A percentile compares a stretch with the other conserved stretches of the same genome.
phyloP scores from a whole-genome alignment of 2,888 invertebrate species.

The Cheilosia soror region DNA sequence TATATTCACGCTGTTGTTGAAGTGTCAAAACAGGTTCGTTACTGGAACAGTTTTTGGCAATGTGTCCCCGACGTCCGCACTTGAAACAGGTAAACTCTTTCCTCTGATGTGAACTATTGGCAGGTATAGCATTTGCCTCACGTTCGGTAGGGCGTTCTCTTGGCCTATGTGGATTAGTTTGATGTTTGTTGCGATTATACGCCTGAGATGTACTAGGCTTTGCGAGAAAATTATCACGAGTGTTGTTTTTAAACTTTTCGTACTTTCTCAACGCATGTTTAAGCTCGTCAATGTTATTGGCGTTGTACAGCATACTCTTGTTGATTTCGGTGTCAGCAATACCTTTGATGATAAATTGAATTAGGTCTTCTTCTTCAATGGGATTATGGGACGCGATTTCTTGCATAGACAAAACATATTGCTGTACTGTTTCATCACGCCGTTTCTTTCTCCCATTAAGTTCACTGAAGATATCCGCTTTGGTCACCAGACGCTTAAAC shows the following conservation, averaged over 20 bases:
- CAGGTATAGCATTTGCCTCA: slow-evolving; percentile 18
- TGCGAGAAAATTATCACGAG: slow-evolving; percentile 6
- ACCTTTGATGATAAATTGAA: slow-evolving; percentile 44
- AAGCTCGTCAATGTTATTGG: slow-evolving; percentile 32
- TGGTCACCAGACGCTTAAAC: slow-evolving; percentile 36
- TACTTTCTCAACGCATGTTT: slow-evolving; percentile 20
- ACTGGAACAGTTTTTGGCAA: slow-evolving; percentile 29
- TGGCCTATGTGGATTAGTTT: slow-evolving; percentile 1
- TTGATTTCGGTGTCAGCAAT: slow-evolving; percentile 44
- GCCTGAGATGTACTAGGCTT: slow-evolving; percentile 38
- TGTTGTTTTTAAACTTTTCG: slow-evolving; percentile 39
- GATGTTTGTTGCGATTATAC: slow-evolving; percentile 13
- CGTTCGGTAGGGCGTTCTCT: slow-evolving; percentile 22
- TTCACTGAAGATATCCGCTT: slow-evolving; percentile 45
- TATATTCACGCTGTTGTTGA: background rate
- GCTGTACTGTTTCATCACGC: slow-evolving; percentile 45
- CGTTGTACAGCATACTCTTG: slow-evolving; percentile 32
- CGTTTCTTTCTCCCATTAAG: slow-evolving; percentile 39
- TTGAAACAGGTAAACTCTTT: slow-evolving; percentile 47
- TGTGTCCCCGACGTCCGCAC: slow-evolving; percentile 45
- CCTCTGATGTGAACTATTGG: background rate
- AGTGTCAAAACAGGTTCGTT: slow-evolving; percentile 27
- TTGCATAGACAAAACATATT: slow-evolving; percentile 38
- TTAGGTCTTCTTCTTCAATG: slow-evolving; percentile 45
- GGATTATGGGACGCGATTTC: slow-evolving; percentile 45